Evolutionary conservation across 2,888 invertebrate species (phyloP), one percentile per base, ranked within the genome.

Genomic region (Urechis unicinctus): DNA sequence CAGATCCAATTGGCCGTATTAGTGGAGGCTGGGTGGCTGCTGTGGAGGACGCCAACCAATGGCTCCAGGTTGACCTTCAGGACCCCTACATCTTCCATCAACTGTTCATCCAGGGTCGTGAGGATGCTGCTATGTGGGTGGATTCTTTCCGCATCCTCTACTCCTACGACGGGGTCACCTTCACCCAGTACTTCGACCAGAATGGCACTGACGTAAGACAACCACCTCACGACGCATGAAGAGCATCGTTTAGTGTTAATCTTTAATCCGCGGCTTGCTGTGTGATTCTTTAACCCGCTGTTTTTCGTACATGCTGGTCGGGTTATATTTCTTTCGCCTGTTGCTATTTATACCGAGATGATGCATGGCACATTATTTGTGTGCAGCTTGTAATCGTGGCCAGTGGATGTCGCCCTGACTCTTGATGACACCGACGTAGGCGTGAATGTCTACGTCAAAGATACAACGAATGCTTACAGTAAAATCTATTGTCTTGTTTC

Each of bases 11-110:
- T 4, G 36, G 54, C 5, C 17, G 26, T n/a, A 4, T 24, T n/a
- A 43, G 65, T 21, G 73, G 73, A 26, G 74, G 68, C 2, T 74
- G 74, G 74, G 68, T 71, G 3, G 65, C 73, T 1, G 60, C 53
- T 9, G 55, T 58, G 3, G 52, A 52, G n/a, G 69, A 72, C 47
- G 48, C 53, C 17, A 62, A 65, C 50, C 73, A 70, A 50, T 69
- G 63, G 49, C 58, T 72, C 9, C 57, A 66, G 52, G 61, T 70
- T 4, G 64, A 71, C 56, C 59, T 73, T 53, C n/a, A 21, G 46
- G 45, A 3, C n/a, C 50, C 54, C 4, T 57, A 57, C 55, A 55
- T 50, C 25, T 57, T 50, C 51, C 28, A 28, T 13, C 6, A 51
- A n/a, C 3, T 57, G 17, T n/a, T 24, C 24, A 47, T 52, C 9